Percentiles rank a stretch among this genome's conserved stretches.
These are phyloP conservation scores for Brachionus asplanchnoidis DNA, from an alignment of 1,140 invertebrate genomes.

Conservation along the genomic window DNA sequence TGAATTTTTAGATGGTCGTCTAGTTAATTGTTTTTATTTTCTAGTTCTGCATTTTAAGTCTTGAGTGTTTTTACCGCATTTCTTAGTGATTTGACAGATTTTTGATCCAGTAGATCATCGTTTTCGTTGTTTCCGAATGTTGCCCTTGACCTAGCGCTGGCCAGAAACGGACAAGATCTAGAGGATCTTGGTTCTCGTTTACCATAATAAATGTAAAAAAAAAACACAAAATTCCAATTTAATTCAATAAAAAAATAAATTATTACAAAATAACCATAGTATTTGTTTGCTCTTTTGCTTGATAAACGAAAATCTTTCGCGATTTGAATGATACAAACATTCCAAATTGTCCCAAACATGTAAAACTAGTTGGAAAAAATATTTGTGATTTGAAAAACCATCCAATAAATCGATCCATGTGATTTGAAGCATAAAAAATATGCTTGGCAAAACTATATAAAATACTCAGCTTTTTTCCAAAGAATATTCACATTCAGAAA, in stretches of 20 bases:
- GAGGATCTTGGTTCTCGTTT: too few species aligned
- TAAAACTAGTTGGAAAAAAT: background rate
- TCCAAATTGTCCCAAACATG: constrained; percentile 20
- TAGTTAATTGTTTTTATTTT: too few species aligned
- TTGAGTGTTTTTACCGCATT: too few species aligned
- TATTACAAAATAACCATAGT: background rate
- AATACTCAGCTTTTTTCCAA: background rate
- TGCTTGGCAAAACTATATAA: background rate
- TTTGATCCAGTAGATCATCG: too few species aligned
- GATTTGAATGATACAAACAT: background rate
- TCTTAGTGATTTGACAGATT: too few species aligned
- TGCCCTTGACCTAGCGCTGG: too few species aligned
- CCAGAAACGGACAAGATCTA: too few species aligned
- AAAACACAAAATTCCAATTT: background rate
- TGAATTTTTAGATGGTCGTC: too few species aligned
- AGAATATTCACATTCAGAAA: constrained; percentile 12
- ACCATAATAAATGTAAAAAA: background rate
- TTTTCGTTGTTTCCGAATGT: too few species aligned
- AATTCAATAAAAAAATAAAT: background rate
- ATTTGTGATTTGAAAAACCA: background rate
- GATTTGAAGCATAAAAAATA: constrained; percentile 25
- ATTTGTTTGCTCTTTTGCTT: background rate
- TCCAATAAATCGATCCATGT: constrained; percentile 5
- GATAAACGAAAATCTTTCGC: background rate
- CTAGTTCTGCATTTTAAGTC: too few species aligned